A percentile compares a stretch with the other conserved stretches of the same genome.
phyloP scores from a whole-genome alignment of 1,140 invertebrate species.

The Drosophila busckii region DNA sequence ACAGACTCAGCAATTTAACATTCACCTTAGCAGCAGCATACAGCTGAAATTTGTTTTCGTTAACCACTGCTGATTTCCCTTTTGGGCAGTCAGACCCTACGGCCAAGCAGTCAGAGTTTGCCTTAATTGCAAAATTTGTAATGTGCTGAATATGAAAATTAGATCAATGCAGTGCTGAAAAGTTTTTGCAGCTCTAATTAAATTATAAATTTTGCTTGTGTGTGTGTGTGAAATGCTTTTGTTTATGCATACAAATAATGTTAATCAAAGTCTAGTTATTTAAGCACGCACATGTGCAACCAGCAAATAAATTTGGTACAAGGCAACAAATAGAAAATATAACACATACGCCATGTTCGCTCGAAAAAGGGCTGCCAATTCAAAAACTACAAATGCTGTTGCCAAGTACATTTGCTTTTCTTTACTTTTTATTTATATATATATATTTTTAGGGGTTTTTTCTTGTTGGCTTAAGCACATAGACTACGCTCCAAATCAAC shows the following conservation, averaged over 20 bases:
- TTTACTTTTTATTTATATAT: constrained; percentile 2
- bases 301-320: constrained; percentile 37
- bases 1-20: neutral
- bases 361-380: constrained; percentile 25
- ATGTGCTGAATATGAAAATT: constrained; percentile 33
- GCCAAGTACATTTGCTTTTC: constrained; percentile 20
- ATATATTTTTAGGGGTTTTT: constrained; percentile 4
- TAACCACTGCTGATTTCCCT: constrained; percentile 21
- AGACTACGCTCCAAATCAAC: constrained; percentile 41
- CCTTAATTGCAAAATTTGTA: constrained; percentile 43
- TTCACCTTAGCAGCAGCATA: neutral
- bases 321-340: constrained; percentile 48
- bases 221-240: neutral
- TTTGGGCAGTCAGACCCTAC: constrained; percentile 12
- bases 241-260: constrained; percentile 4
- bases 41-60: constrained; percentile 12
- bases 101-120: constrained; percentile 4
- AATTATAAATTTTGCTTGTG: neutral
- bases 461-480: constrained; percentile 18
- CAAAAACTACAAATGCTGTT: constrained; percentile 24
- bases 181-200: too few species aligned
- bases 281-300: constrained; percentile 38
- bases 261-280: constrained; percentile 20
- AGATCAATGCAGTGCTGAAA: constrained; percentile 9
- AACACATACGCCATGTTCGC: constrained; percentile 40